Evolutionary conservation across 2,797 vertebrate genomes (phyloP), one percentile per base, ranked within the genome.

Genomic region (Tragopan temminckii): DNA sequence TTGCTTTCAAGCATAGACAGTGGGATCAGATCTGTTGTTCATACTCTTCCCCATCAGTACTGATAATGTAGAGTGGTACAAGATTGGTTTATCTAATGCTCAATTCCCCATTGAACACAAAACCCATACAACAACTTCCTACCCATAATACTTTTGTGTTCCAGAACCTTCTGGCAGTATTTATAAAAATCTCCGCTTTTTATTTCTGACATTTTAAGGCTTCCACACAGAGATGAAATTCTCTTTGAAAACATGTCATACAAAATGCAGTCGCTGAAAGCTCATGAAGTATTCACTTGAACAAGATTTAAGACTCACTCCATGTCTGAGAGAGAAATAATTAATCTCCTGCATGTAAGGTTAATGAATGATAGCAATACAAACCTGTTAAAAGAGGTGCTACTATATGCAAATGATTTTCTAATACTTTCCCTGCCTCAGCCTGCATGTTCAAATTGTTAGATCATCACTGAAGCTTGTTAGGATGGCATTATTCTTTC

Each of bases 271-370:
- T 46, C 78, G 48, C 45, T 61, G 48, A 86, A 91, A 91, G 46
- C 8, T 86, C 5, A 83, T 68, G 10, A 88, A 94, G 27, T 46
- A 88, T 88, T 85, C 7, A 88, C n/a, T 76, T 78, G 27, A 89
- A 80, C 16, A 79, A 0, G 0, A 58, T 78, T 85, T 71, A 69
- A 90, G 33, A 91, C 61, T 85, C 25, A 59, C 2, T 77, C 40
- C 1, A 6, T 46, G 42, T 53, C 62, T 83, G 43, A 74, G 62
- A 82, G 33, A 89, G 24, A 87, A 68, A 88, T 80, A 90, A 88
- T 83, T 63, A 69, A 76, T 69, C 38, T 84, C 46, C 42, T 68
- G 33, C 23, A 62, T 40, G 29, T 72, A 69, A 16, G 19, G 75
- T n/a, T 90, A 85, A 88, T n/a, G 24, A 88, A 42, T 50, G 59